Evolutionary conservation across 2,888 invertebrate genomes (phyloP), one percentile per base, ranked within the genome.

Genomic region (Epinotia demarniana): DNA sequence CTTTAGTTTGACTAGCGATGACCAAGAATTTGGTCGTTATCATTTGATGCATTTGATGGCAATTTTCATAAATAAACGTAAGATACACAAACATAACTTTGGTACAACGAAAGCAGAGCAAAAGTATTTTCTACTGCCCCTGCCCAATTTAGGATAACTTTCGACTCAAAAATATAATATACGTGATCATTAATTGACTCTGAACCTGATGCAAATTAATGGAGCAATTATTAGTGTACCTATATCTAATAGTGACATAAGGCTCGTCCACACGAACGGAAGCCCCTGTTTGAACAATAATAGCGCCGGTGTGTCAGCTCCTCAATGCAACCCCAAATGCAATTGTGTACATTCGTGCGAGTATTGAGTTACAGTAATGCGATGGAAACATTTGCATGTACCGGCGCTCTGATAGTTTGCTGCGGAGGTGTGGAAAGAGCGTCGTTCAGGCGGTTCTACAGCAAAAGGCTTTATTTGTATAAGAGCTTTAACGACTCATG

Each of bases 271-370:
- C 83, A 86, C 82, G 82, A 81, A 78, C 77, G 83, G 86, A 84
- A 87, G 86, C 89, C 87, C 86, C 86, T 90, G 89, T 92, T 92
- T 90, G 89, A 86, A 88, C 90, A 90, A 90, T 91, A 90, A 90
- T 89, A 89, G 86, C 84, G 77, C 73, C 79, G 78, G 86, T 80
- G 86, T 89, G 82, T 80, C 79, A 79, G 79, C 82, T 82, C 81
- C 81, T 81, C 82, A 90, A 87, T 90, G 89, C 90, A 88, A 89
- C 92, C 93, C 93, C 89, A 90, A 91, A 91, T 90, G 92, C 92
- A 92, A 92, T 93, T 92, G 92, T 89, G 91, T 92, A 91, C 92
- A 92, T 91, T 91, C 85, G 92, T 87, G 92, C 91, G 82, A 85
- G 87, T 89, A 93, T 93, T 90, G 89, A 91, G 92, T 93, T 93